phyloP scores from a whole-genome alignment of 2,888 invertebrate genomes.

The Drosophila antonietae region DNA sequence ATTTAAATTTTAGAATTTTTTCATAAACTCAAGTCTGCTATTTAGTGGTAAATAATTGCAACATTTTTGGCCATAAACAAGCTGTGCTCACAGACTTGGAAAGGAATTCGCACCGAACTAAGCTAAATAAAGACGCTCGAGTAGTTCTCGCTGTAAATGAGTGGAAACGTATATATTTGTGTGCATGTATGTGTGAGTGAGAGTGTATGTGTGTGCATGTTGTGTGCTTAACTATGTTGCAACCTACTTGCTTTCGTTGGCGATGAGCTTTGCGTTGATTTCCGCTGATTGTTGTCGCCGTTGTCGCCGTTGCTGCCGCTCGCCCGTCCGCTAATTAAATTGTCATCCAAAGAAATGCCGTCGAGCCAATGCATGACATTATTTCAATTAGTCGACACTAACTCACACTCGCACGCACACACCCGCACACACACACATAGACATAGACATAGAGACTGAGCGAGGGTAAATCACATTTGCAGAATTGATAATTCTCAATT shows the following conservation, averaged over 20 bases:
- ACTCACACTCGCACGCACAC: slow-evolving; percentile 6
- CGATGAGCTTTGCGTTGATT: slow-evolving; percentile 75
- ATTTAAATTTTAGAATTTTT: not conserved
- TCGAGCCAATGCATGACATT: slow-evolving; percentile 84
- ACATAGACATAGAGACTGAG: not conserved
- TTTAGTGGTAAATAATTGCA: slow-evolving; percentile 20
- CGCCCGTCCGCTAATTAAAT: slow-evolving; percentile 82
- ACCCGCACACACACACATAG: too few relatives aligned
- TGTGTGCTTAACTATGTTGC: slow-evolving; percentile 36
- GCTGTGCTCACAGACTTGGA: slow-evolving; percentile 48
- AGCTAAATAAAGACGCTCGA: slow-evolving; percentile 72
- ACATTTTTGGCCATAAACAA: slow-evolving; percentile 25
- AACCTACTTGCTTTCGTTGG: slow-evolving; percentile 82
- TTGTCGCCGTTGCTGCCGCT: slow-evolving; percentile 81
- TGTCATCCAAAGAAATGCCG: slow-evolving; percentile 83
- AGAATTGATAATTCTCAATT: slow-evolving; percentile 38
- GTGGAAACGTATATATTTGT: not conserved
- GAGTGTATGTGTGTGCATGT: slow-evolving; percentile 16
- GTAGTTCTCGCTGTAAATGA: slow-evolving; percentile 33
- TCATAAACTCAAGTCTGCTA: not conserved
- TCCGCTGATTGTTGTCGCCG: slow-evolving; percentile 79
- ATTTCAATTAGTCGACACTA: slow-evolving; percentile 57
- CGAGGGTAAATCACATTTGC: slow-evolving; percentile 36
- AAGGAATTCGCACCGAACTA: slow-evolving; percentile 23
- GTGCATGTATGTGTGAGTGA: slow-evolving; percentile 2